Percentiles rank a stretch among this genome's conserved stretches.
These are phyloP conservation scores for Karalla daura DNA, from an alignment of 2,797 vertebrate genomes.

Conservation along the genomic window DNA sequence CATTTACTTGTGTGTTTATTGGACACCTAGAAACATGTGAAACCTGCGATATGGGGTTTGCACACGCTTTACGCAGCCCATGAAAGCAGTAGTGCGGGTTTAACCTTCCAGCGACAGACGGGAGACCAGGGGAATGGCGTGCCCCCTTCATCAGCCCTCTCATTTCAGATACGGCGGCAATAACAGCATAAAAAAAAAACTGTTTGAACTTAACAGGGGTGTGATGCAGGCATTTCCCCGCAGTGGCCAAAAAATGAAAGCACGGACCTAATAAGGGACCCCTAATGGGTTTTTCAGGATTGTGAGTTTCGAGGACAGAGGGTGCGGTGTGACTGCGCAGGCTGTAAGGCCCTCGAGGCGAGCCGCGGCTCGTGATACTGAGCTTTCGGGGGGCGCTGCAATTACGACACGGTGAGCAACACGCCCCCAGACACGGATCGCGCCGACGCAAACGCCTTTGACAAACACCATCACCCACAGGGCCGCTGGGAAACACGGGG, in stretches of 20 bases:
- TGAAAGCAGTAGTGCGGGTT: too few relatives aligned
- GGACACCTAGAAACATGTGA: too few relatives aligned
- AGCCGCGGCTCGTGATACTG: background rate
- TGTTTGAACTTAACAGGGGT: background rate
- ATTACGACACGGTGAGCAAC: background rate
- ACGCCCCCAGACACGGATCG: background rate
- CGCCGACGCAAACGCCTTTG: background rate
- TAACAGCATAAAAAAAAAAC: too few relatives aligned
- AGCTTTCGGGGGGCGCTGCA: background rate
- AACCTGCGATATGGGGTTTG: too few relatives aligned
- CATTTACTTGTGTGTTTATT: too few relatives aligned
- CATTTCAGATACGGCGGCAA: too few relatives aligned
- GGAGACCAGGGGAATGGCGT: background rate
- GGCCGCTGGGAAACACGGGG: too few relatives aligned
- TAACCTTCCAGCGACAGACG: too few relatives aligned
- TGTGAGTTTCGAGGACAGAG: background rate
- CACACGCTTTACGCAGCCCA: too few relatives aligned
- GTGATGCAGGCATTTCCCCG: background rate
- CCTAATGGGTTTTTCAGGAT: background rate
- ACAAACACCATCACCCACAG: background rate
- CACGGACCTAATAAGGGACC: too few relatives aligned
- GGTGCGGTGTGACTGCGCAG: background rate
- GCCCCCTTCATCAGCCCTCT: background rate
- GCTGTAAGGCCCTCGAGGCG: background rate
- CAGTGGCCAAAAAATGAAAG: background rate